These are phyloP conservation scores for Tapirus indicus DNA, from an alignment of 2,797 vertebrate species.

Conservation along the genomic window DNA sequence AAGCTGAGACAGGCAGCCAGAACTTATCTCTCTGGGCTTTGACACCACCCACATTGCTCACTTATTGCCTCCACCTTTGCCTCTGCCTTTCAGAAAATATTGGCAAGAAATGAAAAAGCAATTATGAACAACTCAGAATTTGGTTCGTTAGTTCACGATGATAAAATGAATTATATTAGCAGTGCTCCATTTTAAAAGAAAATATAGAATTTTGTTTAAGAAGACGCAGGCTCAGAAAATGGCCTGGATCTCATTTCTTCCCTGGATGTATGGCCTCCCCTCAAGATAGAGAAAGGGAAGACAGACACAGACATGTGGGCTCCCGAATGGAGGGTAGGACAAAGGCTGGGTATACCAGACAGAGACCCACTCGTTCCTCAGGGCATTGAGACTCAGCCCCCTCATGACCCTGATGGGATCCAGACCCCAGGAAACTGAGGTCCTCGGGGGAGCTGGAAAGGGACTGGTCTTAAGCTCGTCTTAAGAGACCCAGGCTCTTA, in stretches of 20 bases:
- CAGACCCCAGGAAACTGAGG: background rate
- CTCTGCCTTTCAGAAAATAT: slow-evolving; percentile 12
- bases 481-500: slow-evolving; percentile 69
- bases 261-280: accelerated
- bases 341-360: background rate
- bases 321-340: background rate
- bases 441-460: background rate
- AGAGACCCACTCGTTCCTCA: background rate
- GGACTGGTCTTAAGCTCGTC: too few species aligned
- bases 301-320: accelerated
- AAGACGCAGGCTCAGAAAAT: background rate
- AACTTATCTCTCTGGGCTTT: background rate
- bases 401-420: background rate
- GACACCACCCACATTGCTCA: background rate
- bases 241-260: background rate
- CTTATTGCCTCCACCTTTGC: background rate
- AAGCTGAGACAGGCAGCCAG: background rate
- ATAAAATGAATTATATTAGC: background rate
- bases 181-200: background rate
- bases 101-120: background rate
- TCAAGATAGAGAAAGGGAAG: background rate
- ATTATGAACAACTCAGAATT: background rate
- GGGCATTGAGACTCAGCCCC: accelerated
- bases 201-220: background rate
- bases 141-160: background rate